Conservation (phyloP, 2,797 vertebrate species). For the Mus caroli region DNA sequence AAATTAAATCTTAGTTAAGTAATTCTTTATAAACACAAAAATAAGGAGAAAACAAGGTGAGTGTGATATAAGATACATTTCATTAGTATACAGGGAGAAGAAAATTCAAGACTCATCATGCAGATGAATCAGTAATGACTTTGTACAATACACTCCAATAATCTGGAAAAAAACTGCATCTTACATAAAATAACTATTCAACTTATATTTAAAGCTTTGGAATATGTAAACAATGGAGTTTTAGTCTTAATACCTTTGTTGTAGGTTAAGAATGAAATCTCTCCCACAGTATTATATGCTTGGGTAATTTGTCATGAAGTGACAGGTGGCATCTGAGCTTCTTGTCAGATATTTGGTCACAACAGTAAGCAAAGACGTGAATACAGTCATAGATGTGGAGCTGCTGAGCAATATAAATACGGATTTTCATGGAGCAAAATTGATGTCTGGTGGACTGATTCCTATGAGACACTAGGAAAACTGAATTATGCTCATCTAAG, state of each 20-base stretch:
- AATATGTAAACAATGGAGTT: no score
- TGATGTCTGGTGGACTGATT: background rate
- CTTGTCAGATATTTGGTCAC: background rate
- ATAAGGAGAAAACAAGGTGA: background rate
- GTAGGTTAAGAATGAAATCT: background rate
- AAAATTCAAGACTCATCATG: background rate
- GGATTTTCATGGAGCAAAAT: background rate
- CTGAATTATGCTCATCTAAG: background rate
- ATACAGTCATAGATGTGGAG: no score
- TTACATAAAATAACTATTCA: background rate
- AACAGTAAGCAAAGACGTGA: background rate
- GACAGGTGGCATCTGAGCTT: background rate
- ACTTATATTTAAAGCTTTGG: background rate
- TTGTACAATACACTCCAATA: background rate
- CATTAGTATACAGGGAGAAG: background rate
- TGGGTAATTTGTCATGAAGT: background rate
- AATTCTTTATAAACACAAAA: background rate
- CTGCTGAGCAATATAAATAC: background rate
- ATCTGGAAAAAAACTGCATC: background rate
- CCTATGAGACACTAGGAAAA: no score
- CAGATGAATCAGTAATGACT: no score
- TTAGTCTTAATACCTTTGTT: background rate
- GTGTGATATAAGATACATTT: background rate
- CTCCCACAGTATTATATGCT: background rate
- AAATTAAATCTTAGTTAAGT: background rate